phyloP scores from a whole-genome alignment of 2,113 vertebrate species.

The Paracanthobrama guichenoti region DNA sequence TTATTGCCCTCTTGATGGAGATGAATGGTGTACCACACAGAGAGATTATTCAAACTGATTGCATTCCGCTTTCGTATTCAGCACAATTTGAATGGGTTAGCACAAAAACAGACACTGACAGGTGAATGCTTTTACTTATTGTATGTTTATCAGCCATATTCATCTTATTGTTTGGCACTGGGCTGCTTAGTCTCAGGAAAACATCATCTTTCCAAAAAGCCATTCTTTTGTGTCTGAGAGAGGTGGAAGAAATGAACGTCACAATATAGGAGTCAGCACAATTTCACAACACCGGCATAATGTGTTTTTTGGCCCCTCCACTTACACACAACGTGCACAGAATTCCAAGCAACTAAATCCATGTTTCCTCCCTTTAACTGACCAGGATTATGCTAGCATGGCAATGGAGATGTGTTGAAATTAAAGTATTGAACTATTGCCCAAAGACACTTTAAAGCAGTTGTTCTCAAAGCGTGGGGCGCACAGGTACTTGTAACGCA shows the following conservation, averaged over 20 bases:
- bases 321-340: slow-evolving; percentile 49
- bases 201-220: slow-evolving; percentile 58
- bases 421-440: background rate
- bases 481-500: too few species aligned
- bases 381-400: slow-evolving; percentile 11
- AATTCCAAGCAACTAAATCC: slow-evolving; percentile 59
- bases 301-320: slow-evolving; percentile 51
- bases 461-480: too few species aligned
- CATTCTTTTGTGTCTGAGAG: slow-evolving; percentile 61
- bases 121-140: slow-evolving; percentile 54
- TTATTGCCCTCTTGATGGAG: slow-evolving; percentile 47
- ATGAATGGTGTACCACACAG: slow-evolving; percentile 47
- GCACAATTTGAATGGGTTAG: slow-evolving; percentile 51
- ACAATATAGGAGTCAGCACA: slow-evolving; percentile 63
- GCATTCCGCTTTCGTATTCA: slow-evolving; percentile 58
- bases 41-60: slow-evolving; percentile 65
- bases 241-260: slow-evolving; percentile 62
- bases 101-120: slow-evolving; percentile 27
- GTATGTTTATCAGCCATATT: slow-evolving; percentile 52
- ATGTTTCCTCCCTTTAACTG: slow-evolving; percentile 48
- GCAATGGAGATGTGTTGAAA: background rate
- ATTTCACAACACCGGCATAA: slow-evolving; percentile 55
- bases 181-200: slow-evolving; percentile 56
- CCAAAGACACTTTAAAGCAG: background rate
- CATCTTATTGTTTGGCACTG: slow-evolving; percentile 64